Percentiles rank a stretch among this genome's conserved stretches.
Conservation (phyloP, 2,888 invertebrate genomes). For the Pristionchus fissidentatus region DNA sequence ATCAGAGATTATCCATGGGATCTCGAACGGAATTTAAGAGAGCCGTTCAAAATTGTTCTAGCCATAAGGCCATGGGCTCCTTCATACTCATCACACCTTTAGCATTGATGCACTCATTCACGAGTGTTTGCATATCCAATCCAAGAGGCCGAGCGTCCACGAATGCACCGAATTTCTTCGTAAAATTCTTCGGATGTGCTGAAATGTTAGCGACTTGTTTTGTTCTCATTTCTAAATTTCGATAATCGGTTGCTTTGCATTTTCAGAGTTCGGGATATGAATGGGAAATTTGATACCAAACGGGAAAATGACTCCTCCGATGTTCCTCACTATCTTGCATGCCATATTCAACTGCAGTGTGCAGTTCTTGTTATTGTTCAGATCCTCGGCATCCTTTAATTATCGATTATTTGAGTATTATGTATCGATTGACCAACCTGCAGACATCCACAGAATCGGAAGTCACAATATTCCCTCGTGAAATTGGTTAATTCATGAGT, state of each 20-base stretch:
- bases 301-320: neutral
- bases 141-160: neutral
- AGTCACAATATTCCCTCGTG: constrained; percentile 1
- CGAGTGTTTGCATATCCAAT: constrained; percentile 12
- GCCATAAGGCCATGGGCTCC: no score
- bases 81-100: neutral
- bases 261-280: no score
- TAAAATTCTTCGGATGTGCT: constrained; percentile 21
- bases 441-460: constrained; percentile 1
- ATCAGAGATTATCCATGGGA: no score
- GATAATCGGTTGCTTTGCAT: no score
- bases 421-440: neutral
- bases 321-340: neutral
- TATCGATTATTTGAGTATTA: neutral
- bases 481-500: constrained; percentile 4
- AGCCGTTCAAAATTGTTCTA: no score
- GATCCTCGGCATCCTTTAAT: constrained; percentile 1
- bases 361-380: neutral
- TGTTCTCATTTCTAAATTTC: no score
- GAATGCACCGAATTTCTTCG: constrained; percentile 12
- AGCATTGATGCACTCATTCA: neutral
- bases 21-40: no score
- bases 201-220: neutral
- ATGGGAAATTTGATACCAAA: neutral
- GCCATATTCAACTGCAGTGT: constrained; percentile 10